These are phyloP conservation scores for Zoanthus solanderi DNA, from an alignment of 92 coral and sea anemone genomes.

Conservation along the genomic window DNA sequence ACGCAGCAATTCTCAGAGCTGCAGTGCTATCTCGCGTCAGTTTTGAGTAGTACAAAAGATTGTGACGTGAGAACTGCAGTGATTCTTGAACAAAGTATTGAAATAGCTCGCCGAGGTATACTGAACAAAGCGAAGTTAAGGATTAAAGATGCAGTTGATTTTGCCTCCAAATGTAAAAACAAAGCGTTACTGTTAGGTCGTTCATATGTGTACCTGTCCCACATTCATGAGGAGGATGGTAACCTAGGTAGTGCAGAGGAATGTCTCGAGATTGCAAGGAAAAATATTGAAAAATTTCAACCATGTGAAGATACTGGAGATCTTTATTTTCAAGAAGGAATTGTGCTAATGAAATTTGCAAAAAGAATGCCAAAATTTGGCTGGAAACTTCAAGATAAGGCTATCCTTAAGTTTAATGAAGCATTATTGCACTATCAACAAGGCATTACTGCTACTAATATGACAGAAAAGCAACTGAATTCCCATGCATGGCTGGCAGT, in stretches of 20 bases:
- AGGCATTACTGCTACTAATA: conserved; percentile 62
- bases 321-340: conserved; percentile 86
- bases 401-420: conserved; percentile 79
- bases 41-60: conserved; percentile 68
- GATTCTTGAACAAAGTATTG: conserved; percentile 86
- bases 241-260: conserved; percentile 95
- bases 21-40: conserved; percentile 66
- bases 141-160: conserved; percentile 85
- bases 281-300: conserved; percentile 73
- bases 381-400: conserved; percentile 77
- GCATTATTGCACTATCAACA: conserved; percentile 74
- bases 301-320: conserved; percentile 92
- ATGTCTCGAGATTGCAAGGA: conserved; percentile 87
- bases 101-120: conserved; percentile 74
- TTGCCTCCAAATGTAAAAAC: conserved; percentile 77
- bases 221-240: conserved; percentile 84
- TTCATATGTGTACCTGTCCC: conserved; percentile 83
- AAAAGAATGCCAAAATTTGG: conserved; percentile 79
- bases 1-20: conserved; percentile 71
- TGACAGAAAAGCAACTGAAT: conserved; percentile 69
- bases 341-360: conserved; percentile 79
- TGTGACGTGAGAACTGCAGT: conserved; percentile 77
- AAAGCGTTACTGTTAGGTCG: conserved; percentile 85
- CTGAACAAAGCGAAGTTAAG: conserved; percentile 80
- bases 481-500: conserved; percentile 77